A percentile compares a stretch with the other conserved stretches of the same genome.
These are phyloP conservation scores for Ophion costatus DNA, from an alignment of 2,888 invertebrate species.

Conservation along the genomic window DNA sequence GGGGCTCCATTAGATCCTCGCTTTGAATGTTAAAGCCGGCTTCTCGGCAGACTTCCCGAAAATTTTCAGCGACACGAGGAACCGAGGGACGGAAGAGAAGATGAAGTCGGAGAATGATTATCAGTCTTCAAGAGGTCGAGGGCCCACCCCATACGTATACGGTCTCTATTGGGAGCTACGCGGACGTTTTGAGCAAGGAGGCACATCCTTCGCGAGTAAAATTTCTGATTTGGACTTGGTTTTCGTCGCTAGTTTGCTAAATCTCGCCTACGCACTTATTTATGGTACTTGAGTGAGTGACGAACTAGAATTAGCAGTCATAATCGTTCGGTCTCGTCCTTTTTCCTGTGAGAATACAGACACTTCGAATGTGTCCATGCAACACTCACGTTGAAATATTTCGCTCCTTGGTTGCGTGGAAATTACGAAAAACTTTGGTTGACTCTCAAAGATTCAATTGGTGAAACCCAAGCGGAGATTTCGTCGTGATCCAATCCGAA, in stretches of 20 bases:
- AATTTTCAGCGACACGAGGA: constrained; percentile 68
- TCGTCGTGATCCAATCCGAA: not conserved
- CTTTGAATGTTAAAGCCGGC: constrained; percentile 70
- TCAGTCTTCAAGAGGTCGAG: constrained; percentile 39
- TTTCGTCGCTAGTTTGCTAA: not conserved
- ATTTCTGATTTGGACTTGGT: constrained; percentile 36
- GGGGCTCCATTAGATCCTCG: constrained; percentile 64
- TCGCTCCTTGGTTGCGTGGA: no score
- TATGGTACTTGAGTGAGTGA: not conserved
- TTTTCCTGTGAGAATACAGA: no score
- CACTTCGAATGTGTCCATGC: no score
- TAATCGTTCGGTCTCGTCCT: no score
- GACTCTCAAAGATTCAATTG: no score
- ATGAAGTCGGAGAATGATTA: constrained; percentile 57
- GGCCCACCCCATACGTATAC: not conserved
- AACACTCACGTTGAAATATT: no score
- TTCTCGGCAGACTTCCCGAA: constrained; percentile 65
- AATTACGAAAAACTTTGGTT: no score
- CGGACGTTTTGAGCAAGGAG: constrained; percentile 27
- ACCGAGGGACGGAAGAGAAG: constrained; percentile 15
- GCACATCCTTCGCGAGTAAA: constrained; percentile 19
- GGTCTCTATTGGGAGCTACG: constrained; percentile 30
- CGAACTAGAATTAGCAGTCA: no score
- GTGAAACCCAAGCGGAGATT: not conserved
- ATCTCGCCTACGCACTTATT: not conserved